Percentiles rank a stretch among this genome's conserved stretches.
Conservation (phyloP, 2,113 vertebrate genomes). For the Lipophrys pholis region DNA sequence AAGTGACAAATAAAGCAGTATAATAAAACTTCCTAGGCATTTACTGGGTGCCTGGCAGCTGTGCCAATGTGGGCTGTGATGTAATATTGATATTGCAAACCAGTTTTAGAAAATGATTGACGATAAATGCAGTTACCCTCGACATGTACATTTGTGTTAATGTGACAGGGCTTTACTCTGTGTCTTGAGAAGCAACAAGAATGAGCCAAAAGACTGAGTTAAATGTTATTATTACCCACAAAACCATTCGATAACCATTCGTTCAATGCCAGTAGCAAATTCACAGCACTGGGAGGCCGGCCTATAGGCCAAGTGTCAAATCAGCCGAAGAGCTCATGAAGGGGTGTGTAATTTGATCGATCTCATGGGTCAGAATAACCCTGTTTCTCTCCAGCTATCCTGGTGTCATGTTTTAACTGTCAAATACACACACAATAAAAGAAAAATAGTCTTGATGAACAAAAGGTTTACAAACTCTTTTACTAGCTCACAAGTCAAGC, state of each 20-base stretch:
- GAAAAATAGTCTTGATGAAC: conserved; percentile 6
- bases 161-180: neutral
- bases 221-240: neutral
- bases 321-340: conserved; percentile 22
- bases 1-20: too few relatives aligned
- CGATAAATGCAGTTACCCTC: neutral
- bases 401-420: conserved; percentile 35
- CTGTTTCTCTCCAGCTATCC: conserved; percentile 42
- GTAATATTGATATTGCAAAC: too few relatives aligned
- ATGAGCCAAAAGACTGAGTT: too few relatives aligned
- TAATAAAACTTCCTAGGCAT: too few relatives aligned
- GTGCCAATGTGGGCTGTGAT: too few relatives aligned
- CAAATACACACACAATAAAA: conserved; percentile 12
- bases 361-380: conserved; percentile 48
- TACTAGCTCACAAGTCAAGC: conserved; percentile 16
- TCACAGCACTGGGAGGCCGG: neutral
- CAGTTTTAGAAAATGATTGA: neutral
- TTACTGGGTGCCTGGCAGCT: too few relatives aligned
- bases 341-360: conserved; percentile 13
- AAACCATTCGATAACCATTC: neutral
- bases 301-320: conserved; percentile 10
- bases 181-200: too few relatives aligned
- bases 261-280: neutral
- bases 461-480: conserved; percentile 19
- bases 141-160: conserved; percentile 2